These are phyloP conservation scores for Rhopalosiphum nymphaeae DNA, from an alignment of 2,888 invertebrate genomes.

Conservation along the genomic window DNA sequence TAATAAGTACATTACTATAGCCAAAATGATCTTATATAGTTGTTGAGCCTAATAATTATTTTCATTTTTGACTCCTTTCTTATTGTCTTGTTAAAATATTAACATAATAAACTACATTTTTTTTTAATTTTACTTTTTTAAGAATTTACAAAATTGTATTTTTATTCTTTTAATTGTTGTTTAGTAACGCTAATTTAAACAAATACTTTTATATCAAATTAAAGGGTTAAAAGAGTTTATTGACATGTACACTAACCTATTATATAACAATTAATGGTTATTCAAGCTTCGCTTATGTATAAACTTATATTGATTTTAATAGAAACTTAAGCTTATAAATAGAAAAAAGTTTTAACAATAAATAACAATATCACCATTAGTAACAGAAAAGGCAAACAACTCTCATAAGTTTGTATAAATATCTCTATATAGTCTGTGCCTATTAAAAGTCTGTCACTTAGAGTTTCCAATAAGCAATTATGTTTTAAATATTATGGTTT, in stretches of 20 bases:
- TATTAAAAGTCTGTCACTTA: neutral
- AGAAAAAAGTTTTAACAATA: conserved; percentile 37
- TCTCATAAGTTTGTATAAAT: neutral
- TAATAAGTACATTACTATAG: neutral
- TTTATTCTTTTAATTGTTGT: neutral
- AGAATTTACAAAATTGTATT: neutral
- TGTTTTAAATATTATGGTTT: neutral
- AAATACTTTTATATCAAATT: neutral
- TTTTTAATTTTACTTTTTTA: neutral
- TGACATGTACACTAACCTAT: neutral
- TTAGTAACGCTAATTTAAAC: neutral
- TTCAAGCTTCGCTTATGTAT: neutral
- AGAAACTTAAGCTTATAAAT: conserved; percentile 10
- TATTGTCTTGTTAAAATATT: neutral
- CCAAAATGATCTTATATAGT: neutral
- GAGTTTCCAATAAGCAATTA: neutral
- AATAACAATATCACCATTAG: conserved; percentile 51
- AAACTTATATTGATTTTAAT: conserved; percentile 51
- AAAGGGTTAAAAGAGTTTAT: conserved; percentile 11
- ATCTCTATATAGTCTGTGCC: neutral
- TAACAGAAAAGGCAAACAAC: conserved; percentile 52
- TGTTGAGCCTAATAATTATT: neutral
- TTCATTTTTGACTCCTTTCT: neutral
- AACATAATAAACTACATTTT: neutral
- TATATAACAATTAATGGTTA: conserved; percentile 20